Evolutionary conservation across 1,140 invertebrate genomes (phyloP).

Genomic region (Orius insidiosus): DNA sequence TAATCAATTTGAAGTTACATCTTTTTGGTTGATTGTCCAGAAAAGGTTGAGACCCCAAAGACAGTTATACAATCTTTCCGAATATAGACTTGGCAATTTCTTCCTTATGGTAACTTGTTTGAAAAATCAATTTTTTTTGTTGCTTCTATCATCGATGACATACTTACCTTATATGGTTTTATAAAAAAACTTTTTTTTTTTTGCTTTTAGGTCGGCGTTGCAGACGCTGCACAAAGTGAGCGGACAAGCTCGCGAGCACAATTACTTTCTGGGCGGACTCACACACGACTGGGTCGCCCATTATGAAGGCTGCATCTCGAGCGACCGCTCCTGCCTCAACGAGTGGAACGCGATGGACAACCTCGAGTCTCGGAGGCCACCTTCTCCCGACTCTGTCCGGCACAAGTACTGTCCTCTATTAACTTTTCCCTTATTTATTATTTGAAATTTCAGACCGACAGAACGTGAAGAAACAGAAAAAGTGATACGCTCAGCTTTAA

Average conservation of each 20-base stretch:
- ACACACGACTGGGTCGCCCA: constrained; percentile 82
- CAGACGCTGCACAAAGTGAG: constrained; percentile 89
- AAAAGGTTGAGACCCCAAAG: no score
- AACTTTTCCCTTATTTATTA: not conserved
- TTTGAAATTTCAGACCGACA: constrained; percentile 37
- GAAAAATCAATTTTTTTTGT: no score
- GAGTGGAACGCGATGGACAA: constrained; percentile 94
- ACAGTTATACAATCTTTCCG: no score
- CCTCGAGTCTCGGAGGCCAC: constrained; percentile 70
- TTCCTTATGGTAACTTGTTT: no score
- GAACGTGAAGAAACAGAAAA: constrained; percentile 71
- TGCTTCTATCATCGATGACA: not conserved
- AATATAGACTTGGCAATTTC: no score
- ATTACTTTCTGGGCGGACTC: constrained; percentile 70
- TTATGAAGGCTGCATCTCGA: constrained; percentile 74
- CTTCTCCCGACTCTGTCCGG: constrained; percentile 68
- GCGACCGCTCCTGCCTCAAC: constrained; percentile 79
- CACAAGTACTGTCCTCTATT: constrained; percentile 54
- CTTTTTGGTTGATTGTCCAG: no score
- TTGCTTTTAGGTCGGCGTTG: constrained; percentile 66
- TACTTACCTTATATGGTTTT: not conserved
- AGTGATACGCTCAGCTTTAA: constrained; percentile 70
- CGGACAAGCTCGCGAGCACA: constrained; percentile 61
- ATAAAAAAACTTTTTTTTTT: constrained; percentile 7
- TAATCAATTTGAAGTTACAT: no score